Percentiles rank a stretch among this genome's conserved stretches.
These are phyloP conservation scores for Cecropterus lyciades DNA, from an alignment of 1,140 invertebrate genomes.

Conservation along the genomic window DNA sequence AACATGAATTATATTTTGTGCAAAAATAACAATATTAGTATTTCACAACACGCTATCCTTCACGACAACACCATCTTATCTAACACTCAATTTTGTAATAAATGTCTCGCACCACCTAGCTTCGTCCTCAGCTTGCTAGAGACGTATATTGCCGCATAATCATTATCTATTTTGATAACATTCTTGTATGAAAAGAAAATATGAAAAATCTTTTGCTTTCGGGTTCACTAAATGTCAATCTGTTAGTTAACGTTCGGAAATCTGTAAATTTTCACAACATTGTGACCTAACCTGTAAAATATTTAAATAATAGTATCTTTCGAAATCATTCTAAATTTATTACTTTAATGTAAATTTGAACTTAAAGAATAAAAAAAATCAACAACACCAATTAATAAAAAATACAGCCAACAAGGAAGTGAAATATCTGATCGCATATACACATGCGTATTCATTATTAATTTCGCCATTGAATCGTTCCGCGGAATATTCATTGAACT, in stretches of 20 bases:
- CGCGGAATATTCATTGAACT: too few relatives aligned
- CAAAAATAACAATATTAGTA: constrained; percentile 61
- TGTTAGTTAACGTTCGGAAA: constrained; percentile 27
- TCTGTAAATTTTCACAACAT: not conserved
- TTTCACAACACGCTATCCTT: constrained; percentile 64
- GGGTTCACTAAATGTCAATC: constrained; percentile 44
- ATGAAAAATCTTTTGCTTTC: constrained; percentile 46
- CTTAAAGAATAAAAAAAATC: too few relatives aligned
- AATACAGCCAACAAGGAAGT: too few relatives aligned
- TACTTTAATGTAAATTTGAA: too few relatives aligned
- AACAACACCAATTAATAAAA: too few relatives aligned
- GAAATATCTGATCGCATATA: too few relatives aligned
- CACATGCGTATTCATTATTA: too few relatives aligned
- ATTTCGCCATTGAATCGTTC: too few relatives aligned
- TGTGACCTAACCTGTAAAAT: too few relatives aligned
- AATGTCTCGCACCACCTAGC: constrained; percentile 38
- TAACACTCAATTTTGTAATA: constrained; percentile 18
- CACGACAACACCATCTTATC: constrained; percentile 61
- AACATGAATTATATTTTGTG: constrained; percentile 74
- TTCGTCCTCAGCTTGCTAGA: constrained; percentile 37
- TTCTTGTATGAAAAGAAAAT: constrained; percentile 54
- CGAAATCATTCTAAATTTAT: too few relatives aligned
- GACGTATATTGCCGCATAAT: constrained; percentile 52
- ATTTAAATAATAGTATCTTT: too few relatives aligned
- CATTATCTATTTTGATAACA: constrained; percentile 78